These are phyloP conservation scores for Poeciliopsis occidentalis DNA, from an alignment of 2,113 vertebrate genomes.

Conservation along the genomic window DNA sequence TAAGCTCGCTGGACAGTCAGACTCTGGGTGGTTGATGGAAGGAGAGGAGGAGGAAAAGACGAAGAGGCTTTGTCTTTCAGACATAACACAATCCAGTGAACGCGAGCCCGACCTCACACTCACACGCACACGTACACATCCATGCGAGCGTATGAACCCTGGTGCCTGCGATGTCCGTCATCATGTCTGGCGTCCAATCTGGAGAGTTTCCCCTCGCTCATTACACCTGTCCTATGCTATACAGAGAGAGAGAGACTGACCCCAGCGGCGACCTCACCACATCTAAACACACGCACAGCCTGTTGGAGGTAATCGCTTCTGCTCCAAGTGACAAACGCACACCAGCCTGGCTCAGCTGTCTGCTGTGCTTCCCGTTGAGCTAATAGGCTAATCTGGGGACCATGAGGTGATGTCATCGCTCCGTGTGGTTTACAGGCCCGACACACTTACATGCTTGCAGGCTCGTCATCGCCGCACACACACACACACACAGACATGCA, in stretches of 20 bases:
- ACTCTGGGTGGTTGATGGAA: constrained; percentile 44
- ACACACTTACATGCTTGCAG: constrained; percentile 5
- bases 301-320: not conserved
- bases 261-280: constrained; percentile 29
- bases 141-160: constrained; percentile 20
- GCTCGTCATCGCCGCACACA: not conserved
- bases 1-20: constrained; percentile 23
- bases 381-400: constrained; percentile 53
- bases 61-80: constrained; percentile 22
- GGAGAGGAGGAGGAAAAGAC: constrained; percentile 19
- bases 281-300: constrained; percentile 5
- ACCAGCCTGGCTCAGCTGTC: constrained; percentile 21
- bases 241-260: not conserved
- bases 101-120: constrained; percentile 14
- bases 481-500: not conserved
- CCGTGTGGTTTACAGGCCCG: constrained; percentile 39
- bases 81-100: constrained; percentile 44
- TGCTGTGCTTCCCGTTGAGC: constrained; percentile 31
- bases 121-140: not conserved
- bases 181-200: constrained; percentile 43
- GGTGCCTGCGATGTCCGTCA: constrained; percentile 55
- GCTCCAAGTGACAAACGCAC: constrained; percentile 3
- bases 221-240: constrained; percentile 51
- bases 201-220: constrained; percentile 43
- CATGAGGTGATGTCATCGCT: constrained; percentile 66